Percentiles rank a stretch among this genome's conserved stretches.
Evolutionary conservation across 2,888 invertebrate genomes (phyloP).

Genomic region (Loripinus fragilis): DNA sequence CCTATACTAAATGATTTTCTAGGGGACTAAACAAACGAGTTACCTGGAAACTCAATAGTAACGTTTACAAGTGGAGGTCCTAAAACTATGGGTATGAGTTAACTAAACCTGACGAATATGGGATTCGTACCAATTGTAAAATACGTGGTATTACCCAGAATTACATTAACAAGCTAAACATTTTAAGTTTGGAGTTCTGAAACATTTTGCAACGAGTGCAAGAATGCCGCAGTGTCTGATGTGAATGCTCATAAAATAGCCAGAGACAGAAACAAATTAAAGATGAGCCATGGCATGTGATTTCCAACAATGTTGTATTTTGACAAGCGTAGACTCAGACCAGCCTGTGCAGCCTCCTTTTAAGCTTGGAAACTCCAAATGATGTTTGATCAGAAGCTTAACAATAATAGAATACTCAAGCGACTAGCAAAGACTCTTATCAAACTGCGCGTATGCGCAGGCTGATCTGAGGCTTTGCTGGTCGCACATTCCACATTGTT

Average conservation of each 20-base stretch:
- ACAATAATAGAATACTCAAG: too few relatives aligned
- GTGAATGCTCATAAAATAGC: neutral
- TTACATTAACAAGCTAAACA: conserved; percentile 32
- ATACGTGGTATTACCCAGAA: conserved; percentile 43
- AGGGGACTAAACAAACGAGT: conserved; percentile 81
- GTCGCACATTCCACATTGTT: too few relatives aligned
- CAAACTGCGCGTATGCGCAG: too few relatives aligned
- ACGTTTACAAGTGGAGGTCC: conserved; percentile 37
- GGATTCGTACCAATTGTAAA: conserved; percentile 30
- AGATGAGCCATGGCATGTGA: too few relatives aligned
- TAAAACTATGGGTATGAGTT: conserved; percentile 34
- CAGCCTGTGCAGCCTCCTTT: too few relatives aligned
- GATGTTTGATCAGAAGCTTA: too few relatives aligned
- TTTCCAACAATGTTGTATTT: too few relatives aligned
- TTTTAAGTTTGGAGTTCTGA: conserved; percentile 37
- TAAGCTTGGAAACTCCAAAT: too few relatives aligned
- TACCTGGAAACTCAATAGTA: conserved; percentile 42
- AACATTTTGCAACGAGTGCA: conserved; percentile 45
- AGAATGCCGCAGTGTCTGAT: neutral
- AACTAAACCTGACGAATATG: conserved; percentile 27
- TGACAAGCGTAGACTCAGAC: too few relatives aligned
- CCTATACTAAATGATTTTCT: conserved; percentile 73
- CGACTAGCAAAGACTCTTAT: too few relatives aligned
- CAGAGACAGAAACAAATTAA: neutral
- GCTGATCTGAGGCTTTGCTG: too few relatives aligned